These are phyloP conservation scores for Baryphthengus martii DNA, from an alignment of 2,113 vertebrate genomes.

Conservation along the genomic window DNA sequence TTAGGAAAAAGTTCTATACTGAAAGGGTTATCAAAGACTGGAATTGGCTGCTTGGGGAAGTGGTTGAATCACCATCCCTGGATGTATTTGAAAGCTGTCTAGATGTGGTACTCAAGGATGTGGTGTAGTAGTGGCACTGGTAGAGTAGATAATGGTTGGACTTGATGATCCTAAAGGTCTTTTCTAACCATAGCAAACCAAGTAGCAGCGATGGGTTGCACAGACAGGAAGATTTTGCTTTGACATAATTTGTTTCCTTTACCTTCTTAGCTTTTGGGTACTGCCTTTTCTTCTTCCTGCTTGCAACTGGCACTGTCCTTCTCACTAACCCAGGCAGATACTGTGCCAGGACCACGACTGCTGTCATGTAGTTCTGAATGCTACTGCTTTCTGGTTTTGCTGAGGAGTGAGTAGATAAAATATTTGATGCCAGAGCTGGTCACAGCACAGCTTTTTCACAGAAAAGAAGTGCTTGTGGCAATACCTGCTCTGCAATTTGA, in stretches of 20 bases:
- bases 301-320: not conserved
- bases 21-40: no score
- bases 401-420: not conserved
- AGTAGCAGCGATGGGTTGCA: not conserved
- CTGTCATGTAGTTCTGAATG: not conserved
- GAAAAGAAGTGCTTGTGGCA: not conserved
- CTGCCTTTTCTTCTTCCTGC: not conserved
- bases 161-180: no score
- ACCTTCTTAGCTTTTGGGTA: not conserved
- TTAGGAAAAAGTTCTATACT: no score
- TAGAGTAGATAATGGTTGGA: no score
- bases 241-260: not conserved
- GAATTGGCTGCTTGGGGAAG: no score
- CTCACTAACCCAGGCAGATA: not conserved
- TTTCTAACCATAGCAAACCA: not conserved
- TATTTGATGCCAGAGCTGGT: not conserved
- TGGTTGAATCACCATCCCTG: no score
- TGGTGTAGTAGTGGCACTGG: no score
- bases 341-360: not conserved
- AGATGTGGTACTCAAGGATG: no score
- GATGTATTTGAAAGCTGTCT: no score
- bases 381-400: not conserved
- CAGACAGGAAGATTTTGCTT: not conserved
- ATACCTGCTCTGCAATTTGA: not conserved
- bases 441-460: not conserved